These are phyloP conservation scores for Hylaeus volcanicus DNA, from an alignment of 1,140 invertebrate genomes.

Conservation along the genomic window DNA sequence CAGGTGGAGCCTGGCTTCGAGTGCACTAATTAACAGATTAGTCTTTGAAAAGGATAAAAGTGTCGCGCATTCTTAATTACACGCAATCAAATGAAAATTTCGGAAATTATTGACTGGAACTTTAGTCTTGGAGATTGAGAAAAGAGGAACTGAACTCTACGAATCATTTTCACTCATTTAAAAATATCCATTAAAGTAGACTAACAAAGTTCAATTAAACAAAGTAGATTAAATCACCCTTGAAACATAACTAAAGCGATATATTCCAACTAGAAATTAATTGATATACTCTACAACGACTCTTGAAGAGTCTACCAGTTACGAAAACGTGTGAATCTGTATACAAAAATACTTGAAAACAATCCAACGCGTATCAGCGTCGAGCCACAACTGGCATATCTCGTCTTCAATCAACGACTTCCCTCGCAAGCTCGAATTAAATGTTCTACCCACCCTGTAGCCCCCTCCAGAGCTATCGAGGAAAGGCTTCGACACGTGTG, in stretches of 20 bases:
- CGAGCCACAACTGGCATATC: conserved; percentile 54
- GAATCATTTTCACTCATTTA: conserved; percentile 19
- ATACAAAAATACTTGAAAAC: neutral
- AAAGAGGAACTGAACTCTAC: neutral
- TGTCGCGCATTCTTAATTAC: neutral
- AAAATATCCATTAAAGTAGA: neutral
- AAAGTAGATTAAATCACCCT: too few species aligned
- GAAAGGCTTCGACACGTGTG: conserved; percentile 47
- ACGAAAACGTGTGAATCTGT: too few species aligned
- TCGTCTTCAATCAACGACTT: conserved; percentile 67
- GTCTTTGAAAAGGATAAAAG: too few species aligned
- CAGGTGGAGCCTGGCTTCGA: too few species aligned
- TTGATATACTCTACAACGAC: neutral
- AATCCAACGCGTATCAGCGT: conserved; percentile 39
- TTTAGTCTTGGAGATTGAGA: neutral
- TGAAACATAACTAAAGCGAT: neutral
- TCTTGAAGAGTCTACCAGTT: too few species aligned
- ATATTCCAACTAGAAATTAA: neutral
- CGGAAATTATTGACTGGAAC: neutral
- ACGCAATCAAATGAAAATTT: neutral
- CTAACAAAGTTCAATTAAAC: too few species aligned
- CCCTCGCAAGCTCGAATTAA: conserved; percentile 67
- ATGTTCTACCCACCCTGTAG: conserved; percentile 62
- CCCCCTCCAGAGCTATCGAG: conserved; percentile 37
- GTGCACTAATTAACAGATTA: neutral